Evolutionary conservation across 1,140 invertebrate species (phyloP).

Genomic region (Magallana angulata): DNA sequence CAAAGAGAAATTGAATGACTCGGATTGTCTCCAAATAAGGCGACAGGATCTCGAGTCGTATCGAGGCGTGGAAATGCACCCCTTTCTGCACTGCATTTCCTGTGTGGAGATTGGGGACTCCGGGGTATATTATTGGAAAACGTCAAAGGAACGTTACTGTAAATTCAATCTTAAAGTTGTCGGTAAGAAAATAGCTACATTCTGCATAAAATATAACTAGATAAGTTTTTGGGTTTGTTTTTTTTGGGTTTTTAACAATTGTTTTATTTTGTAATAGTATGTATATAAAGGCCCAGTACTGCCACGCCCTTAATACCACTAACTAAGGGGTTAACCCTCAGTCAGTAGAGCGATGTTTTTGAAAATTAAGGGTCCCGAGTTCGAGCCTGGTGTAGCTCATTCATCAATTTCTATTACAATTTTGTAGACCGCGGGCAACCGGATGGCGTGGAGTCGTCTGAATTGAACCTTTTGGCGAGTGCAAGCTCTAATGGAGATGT

Average conservation of each 20-base stretch:
- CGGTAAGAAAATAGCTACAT: not conserved
- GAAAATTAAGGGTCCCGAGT: too few relatives aligned
- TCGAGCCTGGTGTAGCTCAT: too few relatives aligned
- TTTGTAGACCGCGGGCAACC: not conserved
- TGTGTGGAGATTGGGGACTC: not conserved
- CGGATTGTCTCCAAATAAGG: not conserved
- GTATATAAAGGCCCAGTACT: too few relatives aligned
- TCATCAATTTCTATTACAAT: too few relatives aligned
- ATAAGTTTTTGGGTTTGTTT: too few relatives aligned
- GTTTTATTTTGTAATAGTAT: not conserved
- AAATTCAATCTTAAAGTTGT: not conserved
- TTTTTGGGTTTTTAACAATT: too few relatives aligned
- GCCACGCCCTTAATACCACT: too few relatives aligned
- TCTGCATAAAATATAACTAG: too few relatives aligned
- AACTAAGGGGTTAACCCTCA: too few relatives aligned
- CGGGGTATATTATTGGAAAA: not conserved
- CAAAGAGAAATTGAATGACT: not conserved
- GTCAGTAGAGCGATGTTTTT: too few relatives aligned
- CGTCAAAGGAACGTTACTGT: too few relatives aligned
- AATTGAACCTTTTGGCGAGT: not conserved
- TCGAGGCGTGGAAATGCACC: not conserved
- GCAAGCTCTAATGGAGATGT: not conserved
- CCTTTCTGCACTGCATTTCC: not conserved
- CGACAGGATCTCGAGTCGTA: not conserved
- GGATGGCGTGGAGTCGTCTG: not conserved